Evolutionary conservation across 2,113 vertebrate species (phyloP).

Genomic region (Leucosticte australis): DNA sequence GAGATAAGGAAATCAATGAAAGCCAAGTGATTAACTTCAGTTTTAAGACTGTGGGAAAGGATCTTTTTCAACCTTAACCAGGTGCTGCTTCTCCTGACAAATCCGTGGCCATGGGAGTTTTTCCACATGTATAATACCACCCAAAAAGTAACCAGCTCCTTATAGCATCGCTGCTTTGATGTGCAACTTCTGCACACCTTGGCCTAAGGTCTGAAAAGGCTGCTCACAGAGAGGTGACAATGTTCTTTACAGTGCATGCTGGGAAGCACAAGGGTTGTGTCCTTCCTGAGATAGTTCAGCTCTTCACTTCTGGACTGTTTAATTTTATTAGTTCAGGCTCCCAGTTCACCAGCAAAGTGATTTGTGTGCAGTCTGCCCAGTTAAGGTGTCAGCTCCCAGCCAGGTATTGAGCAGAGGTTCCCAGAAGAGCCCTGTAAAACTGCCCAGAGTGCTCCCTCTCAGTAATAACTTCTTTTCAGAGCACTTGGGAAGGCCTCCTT

Average conservation of each 20-base stretch:
- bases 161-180: background rate
- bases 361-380: background rate
- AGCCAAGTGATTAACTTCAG: background rate
- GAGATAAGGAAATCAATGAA: background rate
- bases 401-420: background rate
- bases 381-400: background rate
- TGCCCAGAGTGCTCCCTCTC: background rate
- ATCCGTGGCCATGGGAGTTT: background rate
- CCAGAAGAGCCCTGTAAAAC: slow-evolving; percentile 6
- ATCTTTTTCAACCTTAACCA: background rate
- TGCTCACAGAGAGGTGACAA: accelerated
- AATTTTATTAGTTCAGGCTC: background rate
- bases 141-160: background rate
- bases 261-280: background rate
- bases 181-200: background rate
- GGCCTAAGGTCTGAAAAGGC: background rate
- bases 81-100: background rate
- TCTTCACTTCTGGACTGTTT: background rate
- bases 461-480: slow-evolving; percentile 35
- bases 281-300: background rate
- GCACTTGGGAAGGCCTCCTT: background rate
- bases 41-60: background rate
- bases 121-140: background rate
- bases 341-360: background rate
- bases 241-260: background rate